phyloP scores from a whole-genome alignment of 2,797 vertebrate species.

The Fistularia commersonii region DNA sequence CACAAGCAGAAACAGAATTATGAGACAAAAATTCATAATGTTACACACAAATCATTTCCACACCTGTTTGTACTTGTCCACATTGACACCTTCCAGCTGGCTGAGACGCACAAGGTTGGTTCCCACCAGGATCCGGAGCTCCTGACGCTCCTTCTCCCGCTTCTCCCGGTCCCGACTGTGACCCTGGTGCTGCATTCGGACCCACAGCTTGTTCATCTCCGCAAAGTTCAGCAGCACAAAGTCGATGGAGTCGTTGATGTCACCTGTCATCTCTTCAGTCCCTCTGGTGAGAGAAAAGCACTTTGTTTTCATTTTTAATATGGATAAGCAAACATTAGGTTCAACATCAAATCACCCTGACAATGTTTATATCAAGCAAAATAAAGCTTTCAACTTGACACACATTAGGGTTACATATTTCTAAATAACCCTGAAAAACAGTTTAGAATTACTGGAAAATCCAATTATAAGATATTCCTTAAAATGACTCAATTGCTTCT shows the following conservation, averaged over 20 bases:
- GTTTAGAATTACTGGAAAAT: no score
- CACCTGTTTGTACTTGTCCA: conserved; percentile 98
- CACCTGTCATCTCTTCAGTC: conserved; percentile 90
- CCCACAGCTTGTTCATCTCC: conserved; percentile 99
- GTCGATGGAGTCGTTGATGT: conserved; percentile 96
- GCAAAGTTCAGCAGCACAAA: conserved; percentile 98
- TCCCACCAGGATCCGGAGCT: conserved; percentile 94
- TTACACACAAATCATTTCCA: not conserved
- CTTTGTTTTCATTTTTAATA: no score
- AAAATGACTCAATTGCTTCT: no score
- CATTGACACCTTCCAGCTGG: conserved; percentile 95
- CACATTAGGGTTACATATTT: no score
- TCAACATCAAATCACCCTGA: no score
- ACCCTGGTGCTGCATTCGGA: conserved; percentile 98
- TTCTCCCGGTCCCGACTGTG: conserved; percentile 97
- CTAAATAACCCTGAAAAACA: no score
- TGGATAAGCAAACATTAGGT: no score
- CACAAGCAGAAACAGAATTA: no score
- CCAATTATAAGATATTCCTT: no score
- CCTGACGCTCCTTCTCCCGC: conserved; percentile 92
- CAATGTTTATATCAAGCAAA: no score
- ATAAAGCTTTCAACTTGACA: no score
- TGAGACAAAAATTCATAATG: no score
- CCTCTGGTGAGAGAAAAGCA: conserved; percentile 60
- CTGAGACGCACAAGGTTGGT: conserved; percentile 97